Percentiles rank a stretch among this genome's conserved stretches.
phyloP scores from a whole-genome alignment of 2,888 invertebrate species.

The Ornithoptera priamus region DNA sequence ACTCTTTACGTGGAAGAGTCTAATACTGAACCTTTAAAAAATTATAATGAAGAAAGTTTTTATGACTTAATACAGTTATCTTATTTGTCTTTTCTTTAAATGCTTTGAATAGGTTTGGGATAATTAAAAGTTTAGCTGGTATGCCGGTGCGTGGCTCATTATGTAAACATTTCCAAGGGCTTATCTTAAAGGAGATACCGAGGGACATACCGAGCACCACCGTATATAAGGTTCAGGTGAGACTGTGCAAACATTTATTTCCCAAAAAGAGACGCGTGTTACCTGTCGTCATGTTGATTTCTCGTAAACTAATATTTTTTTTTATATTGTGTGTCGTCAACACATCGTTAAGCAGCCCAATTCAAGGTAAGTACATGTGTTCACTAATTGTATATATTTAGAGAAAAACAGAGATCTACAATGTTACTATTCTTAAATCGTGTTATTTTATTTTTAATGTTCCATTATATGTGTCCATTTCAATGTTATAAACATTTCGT shows the following conservation, averaged over 20 bases:
- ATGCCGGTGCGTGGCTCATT: slow-evolving; percentile 63
- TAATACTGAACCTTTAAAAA: slow-evolving; percentile 23
- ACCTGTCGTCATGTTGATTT: slow-evolving; percentile 50
- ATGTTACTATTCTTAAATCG: too few relatives aligned
- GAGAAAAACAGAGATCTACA: too few relatives aligned
- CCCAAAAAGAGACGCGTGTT: slow-evolving; percentile 41
- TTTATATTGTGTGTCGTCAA: slow-evolving; percentile 50
- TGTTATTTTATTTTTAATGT: too few relatives aligned
- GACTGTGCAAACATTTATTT: slow-evolving; percentile 62
- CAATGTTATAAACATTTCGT: too few relatives aligned
- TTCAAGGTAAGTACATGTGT: slow-evolving; percentile 55
- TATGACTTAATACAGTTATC: slow-evolving; percentile 31
- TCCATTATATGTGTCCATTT: too few relatives aligned
- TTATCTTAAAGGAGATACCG: slow-evolving; percentile 65
- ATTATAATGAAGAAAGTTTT: slow-evolving; percentile 26
- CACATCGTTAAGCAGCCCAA: slow-evolving; percentile 54
- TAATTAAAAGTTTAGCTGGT: slow-evolving; percentile 54
- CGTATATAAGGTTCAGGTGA: slow-evolving; percentile 61
- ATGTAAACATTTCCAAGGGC: slow-evolving; percentile 72
- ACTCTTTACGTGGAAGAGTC: slow-evolving; percentile 12
- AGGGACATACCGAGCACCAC: slow-evolving; percentile 51
- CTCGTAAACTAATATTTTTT: slow-evolving; percentile 45
- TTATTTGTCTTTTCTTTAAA: slow-evolving; percentile 34
- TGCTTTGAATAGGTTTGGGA: slow-evolving; percentile 35
- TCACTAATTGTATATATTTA: not conserved